Percentiles rank a stretch among this genome's conserved stretches.
These are phyloP conservation scores for Drosophila bunnanda DNA, from an alignment of 2,888 invertebrate species.

Conservation along the genomic window DNA sequence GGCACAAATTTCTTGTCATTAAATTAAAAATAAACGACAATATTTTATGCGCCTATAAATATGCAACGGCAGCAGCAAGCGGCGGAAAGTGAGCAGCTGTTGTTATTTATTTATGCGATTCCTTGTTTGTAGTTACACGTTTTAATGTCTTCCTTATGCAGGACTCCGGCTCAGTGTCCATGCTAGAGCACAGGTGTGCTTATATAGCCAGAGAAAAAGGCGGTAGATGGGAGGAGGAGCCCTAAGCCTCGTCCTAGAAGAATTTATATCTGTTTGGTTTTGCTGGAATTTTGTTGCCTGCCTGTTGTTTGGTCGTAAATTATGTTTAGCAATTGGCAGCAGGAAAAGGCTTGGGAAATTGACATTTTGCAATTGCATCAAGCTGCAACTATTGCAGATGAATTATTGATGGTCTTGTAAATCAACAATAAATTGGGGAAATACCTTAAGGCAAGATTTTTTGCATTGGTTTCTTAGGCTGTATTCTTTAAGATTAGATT, in stretches of 20 bases:
- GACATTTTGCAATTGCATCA: slow-evolving; percentile 28
- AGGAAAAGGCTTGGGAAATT: slow-evolving; percentile 21
- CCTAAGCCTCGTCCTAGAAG: slow-evolving; percentile 11
- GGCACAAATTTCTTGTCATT: slow-evolving; percentile 74
- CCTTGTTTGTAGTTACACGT: slow-evolving; percentile 43
- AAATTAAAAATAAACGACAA: slow-evolving; percentile 81
- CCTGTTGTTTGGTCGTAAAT: slow-evolving; percentile 27
- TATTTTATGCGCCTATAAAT: slow-evolving; percentile 81
- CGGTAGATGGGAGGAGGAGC: background rate
- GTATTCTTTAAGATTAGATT: background rate
- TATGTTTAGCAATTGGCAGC: slow-evolving; percentile 36
- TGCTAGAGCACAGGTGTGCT: slow-evolving; percentile 27
- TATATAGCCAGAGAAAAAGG: background rate
- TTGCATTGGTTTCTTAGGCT: background rate
- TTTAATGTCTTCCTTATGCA: slow-evolving; percentile 70
- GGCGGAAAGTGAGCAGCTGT: slow-evolving; percentile 68
- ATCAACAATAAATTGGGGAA: slow-evolving; percentile 6
- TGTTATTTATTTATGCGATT: slow-evolving; percentile 63
- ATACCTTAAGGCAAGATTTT: background rate
- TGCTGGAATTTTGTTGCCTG: slow-evolving; percentile 5
- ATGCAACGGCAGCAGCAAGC: slow-evolving; percentile 63
- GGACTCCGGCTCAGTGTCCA: slow-evolving; percentile 39
- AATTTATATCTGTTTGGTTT: slow-evolving; percentile 17
- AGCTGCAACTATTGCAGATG: slow-evolving; percentile 15
- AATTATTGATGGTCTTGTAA: slow-evolving; percentile 8